Evolutionary conservation across 2,888 invertebrate species (phyloP).

Genomic region (Hoplodrina ambigua): DNA sequence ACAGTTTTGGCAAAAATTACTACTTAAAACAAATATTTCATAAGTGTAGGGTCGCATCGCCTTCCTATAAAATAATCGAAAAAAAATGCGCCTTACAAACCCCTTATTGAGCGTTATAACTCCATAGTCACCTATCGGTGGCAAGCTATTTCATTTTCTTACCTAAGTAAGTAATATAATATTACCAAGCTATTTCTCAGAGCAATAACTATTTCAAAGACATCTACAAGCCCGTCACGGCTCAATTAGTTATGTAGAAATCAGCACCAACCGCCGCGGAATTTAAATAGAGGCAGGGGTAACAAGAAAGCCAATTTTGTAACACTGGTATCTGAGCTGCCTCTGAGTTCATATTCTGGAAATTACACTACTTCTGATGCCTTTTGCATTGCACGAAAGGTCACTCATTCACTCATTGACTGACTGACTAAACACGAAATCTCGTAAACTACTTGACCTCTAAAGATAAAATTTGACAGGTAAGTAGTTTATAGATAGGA

Average conservation of each 20-base stretch:
- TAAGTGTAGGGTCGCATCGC: too few relatives aligned
- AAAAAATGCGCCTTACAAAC: not conserved
- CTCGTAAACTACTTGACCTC: too few relatives aligned
- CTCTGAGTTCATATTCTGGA: conserved; percentile 5
- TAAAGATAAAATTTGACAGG: too few relatives aligned
- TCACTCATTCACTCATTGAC: too few relatives aligned
- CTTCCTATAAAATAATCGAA: not conserved
- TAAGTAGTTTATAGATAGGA: too few relatives aligned
- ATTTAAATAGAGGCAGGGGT: conserved; percentile 61
- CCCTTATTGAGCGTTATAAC: too few relatives aligned
- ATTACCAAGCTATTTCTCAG: conserved; percentile 26
- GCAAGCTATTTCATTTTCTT: not conserved
- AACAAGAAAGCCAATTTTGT: conserved; percentile 63
- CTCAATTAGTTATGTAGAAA: conserved; percentile 69
- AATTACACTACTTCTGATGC: not conserved
- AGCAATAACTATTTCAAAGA: conserved; percentile 50
- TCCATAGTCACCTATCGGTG: too few relatives aligned
- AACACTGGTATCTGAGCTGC: conserved; percentile 28
- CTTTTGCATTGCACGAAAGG: too few relatives aligned
- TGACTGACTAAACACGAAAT: too few relatives aligned
- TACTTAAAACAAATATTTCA: too few relatives aligned
- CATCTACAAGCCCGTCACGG: conserved; percentile 65
- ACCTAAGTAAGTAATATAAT: conserved; percentile 28
- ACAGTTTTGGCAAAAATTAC: too few relatives aligned
- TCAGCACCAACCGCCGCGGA: conserved; percentile 61